Conservation (phyloP, 2,113 vertebrate species). For the Chlamydotis undulata region DNA sequence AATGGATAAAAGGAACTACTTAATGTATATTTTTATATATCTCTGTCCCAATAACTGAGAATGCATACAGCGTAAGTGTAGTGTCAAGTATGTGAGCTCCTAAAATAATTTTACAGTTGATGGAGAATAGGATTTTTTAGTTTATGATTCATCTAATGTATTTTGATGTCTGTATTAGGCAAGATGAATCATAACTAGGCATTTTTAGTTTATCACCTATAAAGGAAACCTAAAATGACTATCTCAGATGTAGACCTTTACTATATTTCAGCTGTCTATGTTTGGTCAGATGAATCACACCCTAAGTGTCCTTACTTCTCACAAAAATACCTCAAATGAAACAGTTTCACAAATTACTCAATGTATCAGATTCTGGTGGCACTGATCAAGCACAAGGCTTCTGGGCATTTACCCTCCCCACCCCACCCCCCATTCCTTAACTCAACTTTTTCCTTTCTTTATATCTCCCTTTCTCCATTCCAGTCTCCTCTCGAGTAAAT, state of each 20-base stretch:
- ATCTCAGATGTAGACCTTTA: neutral
- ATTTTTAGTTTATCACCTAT: neutral
- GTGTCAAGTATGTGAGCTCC: neutral
- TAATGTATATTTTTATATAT: neutral
- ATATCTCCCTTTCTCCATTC: neutral
- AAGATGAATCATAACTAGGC: neutral
- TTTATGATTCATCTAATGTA: neutral
- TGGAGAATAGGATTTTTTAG: neutral
- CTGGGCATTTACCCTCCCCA: neutral
- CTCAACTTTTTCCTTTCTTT: neutral
- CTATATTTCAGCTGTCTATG: neutral
- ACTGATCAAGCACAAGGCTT: neutral
- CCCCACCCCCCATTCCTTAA: neutral
- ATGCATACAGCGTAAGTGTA: neutral
- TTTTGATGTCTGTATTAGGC: neutral
- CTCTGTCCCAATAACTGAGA: neutral
- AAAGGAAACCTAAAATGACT: neutral
- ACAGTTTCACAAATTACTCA: neutral
- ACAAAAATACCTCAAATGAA: neutral
- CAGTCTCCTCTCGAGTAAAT: neutral
- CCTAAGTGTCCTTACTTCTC: neutral
- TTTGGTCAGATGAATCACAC: neutral
- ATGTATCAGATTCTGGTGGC: neutral
- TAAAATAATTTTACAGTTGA: neutral
- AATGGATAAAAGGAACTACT: neutral